Base-by-base conservation (phyloP, 1,140 invertebrate species). In the Formica exsecta region DNA sequence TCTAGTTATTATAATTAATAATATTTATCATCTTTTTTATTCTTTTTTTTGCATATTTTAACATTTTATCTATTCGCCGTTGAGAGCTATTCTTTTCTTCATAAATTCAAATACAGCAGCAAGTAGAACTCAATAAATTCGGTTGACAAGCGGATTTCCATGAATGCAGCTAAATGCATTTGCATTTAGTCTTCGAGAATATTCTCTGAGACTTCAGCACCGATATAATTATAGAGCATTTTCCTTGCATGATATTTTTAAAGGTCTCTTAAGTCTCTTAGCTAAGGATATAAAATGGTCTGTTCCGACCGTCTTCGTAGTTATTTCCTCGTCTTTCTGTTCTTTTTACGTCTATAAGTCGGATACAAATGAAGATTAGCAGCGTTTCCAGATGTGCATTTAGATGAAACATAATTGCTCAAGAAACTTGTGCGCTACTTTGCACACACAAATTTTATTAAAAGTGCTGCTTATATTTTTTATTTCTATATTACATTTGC, bases 161-260 rank as follows among this genome's bases (percentile, higher is more conserved):
- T 51, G 54, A 51, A 62, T 62, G n/a, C 13, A 41, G 65, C 54
- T 73, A 86, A 71, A 54, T 36, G 25, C 54, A 81, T 44, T 64
- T 64, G 54, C 57, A 83, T 62, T 83, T 83, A 83, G 29, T 22
- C 13, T 61, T 19, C 25, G 22, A 44, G 48, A 74, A 48, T 74
- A 80, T 83, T 83, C 38, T 13, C 13, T 8, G 68, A 61, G 25
- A 74, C 29, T 68, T 32, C n/a, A 79, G 25, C 38, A 3, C 0
- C 19, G 25, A 44, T 83, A 36, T 61, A 83, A 74, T 74, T 83
- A 62, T 48, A 74, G 25, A 73, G 29, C 1, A 62, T 11, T 83
- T 83, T 74, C 13, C 25, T 61, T 22, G 38, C 8, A 22, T 74
- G 29, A 2, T 62, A 74, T 83, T 83, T 73, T 48, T 54, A 32